phyloP scores from a whole-genome alignment of 2,113 vertebrate genomes.

The Otolemur garnettii region DNA sequence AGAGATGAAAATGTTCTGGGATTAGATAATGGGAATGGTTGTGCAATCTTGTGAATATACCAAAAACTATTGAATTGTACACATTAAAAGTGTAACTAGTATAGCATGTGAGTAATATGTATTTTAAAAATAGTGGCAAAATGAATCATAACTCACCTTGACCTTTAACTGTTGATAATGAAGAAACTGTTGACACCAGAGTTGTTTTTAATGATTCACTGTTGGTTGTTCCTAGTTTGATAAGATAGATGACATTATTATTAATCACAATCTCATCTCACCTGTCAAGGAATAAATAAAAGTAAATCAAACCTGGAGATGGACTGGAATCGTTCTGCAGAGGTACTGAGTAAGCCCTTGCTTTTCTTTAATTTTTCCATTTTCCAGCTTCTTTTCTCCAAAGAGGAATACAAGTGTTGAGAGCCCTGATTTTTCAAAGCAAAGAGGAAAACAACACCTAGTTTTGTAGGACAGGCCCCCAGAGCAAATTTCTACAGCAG shows the following conservation, averaged over 20 bases:
- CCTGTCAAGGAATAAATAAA: slow-evolving; percentile 70
- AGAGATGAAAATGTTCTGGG: background rate
- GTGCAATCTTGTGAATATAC: background rate
- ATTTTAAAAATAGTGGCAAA: background rate
- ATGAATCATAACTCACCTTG: slow-evolving; percentile 61
- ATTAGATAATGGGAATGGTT: background rate
- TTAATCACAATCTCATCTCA: slow-evolving; percentile 59
- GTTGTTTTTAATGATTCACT: background rate
- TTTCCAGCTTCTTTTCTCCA: background rate
- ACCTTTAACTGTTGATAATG: background rate
- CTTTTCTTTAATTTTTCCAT: background rate
- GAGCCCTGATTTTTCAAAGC: background rate
- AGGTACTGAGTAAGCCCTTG: slow-evolving; percentile 48
- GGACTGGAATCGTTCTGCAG: slow-evolving; percentile 35
- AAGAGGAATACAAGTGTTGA: background rate
- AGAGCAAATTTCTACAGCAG: background rate
- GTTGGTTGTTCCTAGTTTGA: slow-evolving; percentile 78
- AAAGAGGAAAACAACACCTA: background rate
- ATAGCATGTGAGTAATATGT: background rate
- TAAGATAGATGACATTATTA: slow-evolving; percentile 79
- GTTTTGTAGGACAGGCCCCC: background rate
- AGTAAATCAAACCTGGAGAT: slow-evolving; percentile 66
- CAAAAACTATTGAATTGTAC: background rate
- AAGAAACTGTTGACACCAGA: background rate
- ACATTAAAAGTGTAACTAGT: background rate